Evolutionary conservation across 2,797 vertebrate genomes (phyloP).

Genomic region (Sphenopsis melanotis): DNA sequence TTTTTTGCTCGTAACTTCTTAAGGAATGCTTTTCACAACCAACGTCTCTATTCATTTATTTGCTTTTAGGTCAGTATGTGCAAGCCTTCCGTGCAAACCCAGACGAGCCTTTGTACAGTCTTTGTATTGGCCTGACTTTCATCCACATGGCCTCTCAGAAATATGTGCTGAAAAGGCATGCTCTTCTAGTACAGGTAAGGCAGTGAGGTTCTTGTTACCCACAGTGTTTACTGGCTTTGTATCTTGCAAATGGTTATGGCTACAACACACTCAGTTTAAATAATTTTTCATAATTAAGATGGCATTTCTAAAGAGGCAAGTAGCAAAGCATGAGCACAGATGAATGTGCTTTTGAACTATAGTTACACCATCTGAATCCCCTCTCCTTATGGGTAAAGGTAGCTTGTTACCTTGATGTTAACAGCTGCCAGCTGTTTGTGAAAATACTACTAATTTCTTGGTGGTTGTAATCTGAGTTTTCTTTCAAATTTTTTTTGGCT

Average conservation of each 20-base stretch:
- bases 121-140: conserved; percentile 93
- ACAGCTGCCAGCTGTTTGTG: neutral
- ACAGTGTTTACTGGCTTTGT: neutral
- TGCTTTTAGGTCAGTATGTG: conserved; percentile 87
- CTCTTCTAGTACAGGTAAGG: conserved; percentile 87
- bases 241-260: neutral
- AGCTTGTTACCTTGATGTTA: neutral
- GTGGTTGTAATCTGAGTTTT: neutral
- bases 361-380: neutral
- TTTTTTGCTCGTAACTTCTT: neutral
- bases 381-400: neutral
- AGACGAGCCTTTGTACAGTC: conserved; percentile 83
- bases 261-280: neutral
- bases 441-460: neutral
- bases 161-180: conserved; percentile 88
- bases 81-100: conserved; percentile 88
- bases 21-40: neutral
- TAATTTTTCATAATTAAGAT: neutral
- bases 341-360: neutral
- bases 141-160: conserved; percentile 98
- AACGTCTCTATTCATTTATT: neutral
- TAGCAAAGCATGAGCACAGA: neutral
- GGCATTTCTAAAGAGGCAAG: neutral
- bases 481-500: neutral
- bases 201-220: neutral